Percentiles rank a stretch among this genome's conserved stretches.
phyloP scores from a whole-genome alignment of 1,140 invertebrate genomes.

The fruit fly (Drosophila melanogaster) region Release_6_plus_ISO1_MT NC_004354.4:7631001-7631500 shows the following conservation, averaged over 20 bases:
- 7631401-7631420: slow-evolving; percentile 2
- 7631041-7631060: slow-evolving; percentile 71
- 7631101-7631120: slow-evolving; percentile 16
- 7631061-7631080: slow-evolving; percentile 58
- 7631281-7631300: slow-evolving; percentile 11
- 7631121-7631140: neutral
- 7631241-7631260: slow-evolving; percentile 48
- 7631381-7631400: slow-evolving; percentile 51
- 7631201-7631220: slow-evolving; percentile 82
- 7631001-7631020: slow-evolving; percentile 1
- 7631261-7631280: neutral
- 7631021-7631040: slow-evolving; percentile 28
- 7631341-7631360: slow-evolving; percentile 48
- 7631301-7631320: slow-evolving; percentile 33
- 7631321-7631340: slow-evolving; percentile 71
- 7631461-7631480: slow-evolving; percentile 71
- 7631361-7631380: slow-evolving; percentile 53
- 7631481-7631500: slow-evolving; percentile 13
- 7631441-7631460: slow-evolving; percentile 82
- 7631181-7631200: slow-evolving; percentile 52
- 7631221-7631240: slow-evolving; percentile 82
- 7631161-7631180: slow-evolving; percentile 81
- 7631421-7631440: slow-evolving; percentile 28
- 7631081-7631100: slow-evolving; percentile 67
- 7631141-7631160: slow-evolving; percentile 65